A percentile compares a stretch with the other conserved stretches of the same genome.
Conservation (phyloP, 2,888 invertebrate species). For the Melieria omissa region DNA sequence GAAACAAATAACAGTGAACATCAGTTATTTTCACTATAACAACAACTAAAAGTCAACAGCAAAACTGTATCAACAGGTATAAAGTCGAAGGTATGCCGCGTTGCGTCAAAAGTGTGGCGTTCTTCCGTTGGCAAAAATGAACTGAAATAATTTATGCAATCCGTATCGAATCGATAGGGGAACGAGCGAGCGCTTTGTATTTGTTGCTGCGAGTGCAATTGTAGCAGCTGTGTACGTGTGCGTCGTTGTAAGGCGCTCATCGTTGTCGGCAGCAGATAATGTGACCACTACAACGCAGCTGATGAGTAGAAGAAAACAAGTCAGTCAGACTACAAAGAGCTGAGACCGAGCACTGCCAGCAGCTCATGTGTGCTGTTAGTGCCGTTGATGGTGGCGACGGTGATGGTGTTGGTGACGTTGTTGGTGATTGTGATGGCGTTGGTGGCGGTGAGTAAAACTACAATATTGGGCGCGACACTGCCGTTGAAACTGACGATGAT, state of each 20-base stretch:
- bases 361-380: neutral
- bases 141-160: slow-evolving; percentile 10
- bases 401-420: slow-evolving; percentile 5
- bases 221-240: neutral
- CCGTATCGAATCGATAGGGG: neutral
- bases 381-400: neutral
- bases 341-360: too few relatives aligned
- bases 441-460: neutral
- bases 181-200: neutral
- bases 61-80: too few relatives aligned
- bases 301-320: too few relatives aligned
- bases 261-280: too few relatives aligned
- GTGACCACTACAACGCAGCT: too few relatives aligned
- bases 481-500: neutral
- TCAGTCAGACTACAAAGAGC: too few relatives aligned
- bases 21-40: too few relatives aligned
- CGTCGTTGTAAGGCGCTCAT: neutral
- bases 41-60: too few relatives aligned
- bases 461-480: neutral
- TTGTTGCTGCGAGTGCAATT: neutral
- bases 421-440: neutral
- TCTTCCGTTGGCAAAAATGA: neutral
- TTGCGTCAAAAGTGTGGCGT: neutral
- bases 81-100: too few relatives aligned
- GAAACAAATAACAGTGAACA: neutral